Evolutionary conservation across 2,888 invertebrate genomes (phyloP).

Genomic region (Trachelus iudaicus): DNA sequence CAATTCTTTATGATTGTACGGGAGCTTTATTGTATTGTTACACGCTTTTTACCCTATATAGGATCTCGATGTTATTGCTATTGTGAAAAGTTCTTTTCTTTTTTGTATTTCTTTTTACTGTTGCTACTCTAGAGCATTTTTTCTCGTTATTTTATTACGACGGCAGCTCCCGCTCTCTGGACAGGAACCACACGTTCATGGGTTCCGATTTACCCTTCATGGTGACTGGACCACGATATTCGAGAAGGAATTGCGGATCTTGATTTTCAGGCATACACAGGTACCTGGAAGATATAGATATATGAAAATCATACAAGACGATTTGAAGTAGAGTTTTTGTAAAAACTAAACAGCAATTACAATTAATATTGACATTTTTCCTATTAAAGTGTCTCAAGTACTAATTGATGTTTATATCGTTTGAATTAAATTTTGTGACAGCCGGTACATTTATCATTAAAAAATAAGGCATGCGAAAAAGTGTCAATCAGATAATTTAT

Average conservation of each 20-base stretch:
- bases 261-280: slow-evolving; percentile 83
- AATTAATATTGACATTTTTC: not conserved
- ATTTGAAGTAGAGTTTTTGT: not conserved
- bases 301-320: not conserved
- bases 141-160: slow-evolving; percentile 35
- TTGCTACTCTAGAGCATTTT: not conserved
- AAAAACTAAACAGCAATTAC: not conserved
- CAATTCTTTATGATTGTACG: not conserved
- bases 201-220: slow-evolving; percentile 96
- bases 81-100: slow-evolving; percentile 29
- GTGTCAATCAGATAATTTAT: no score
- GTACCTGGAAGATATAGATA: slow-evolving; percentile 72
- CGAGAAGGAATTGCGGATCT: slow-evolving; percentile 86
- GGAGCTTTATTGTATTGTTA: not conserved
- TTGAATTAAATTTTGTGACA: no score
- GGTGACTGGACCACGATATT: slow-evolving; percentile 86
- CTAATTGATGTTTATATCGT: not conserved
- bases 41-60: slow-evolving; percentile 19
- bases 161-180: slow-evolving; percentile 63
- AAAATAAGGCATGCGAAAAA: no score
- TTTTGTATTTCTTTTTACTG: slow-evolving; percentile 6
- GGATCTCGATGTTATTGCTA: slow-evolving; percentile 41
- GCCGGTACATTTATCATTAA: no score
- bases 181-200: slow-evolving; percentile 93
- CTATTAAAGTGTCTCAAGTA: not conserved